These are phyloP conservation scores for Alloplasta piceator DNA, from an alignment of 2,888 invertebrate genomes.

Conservation along the genomic window DNA sequence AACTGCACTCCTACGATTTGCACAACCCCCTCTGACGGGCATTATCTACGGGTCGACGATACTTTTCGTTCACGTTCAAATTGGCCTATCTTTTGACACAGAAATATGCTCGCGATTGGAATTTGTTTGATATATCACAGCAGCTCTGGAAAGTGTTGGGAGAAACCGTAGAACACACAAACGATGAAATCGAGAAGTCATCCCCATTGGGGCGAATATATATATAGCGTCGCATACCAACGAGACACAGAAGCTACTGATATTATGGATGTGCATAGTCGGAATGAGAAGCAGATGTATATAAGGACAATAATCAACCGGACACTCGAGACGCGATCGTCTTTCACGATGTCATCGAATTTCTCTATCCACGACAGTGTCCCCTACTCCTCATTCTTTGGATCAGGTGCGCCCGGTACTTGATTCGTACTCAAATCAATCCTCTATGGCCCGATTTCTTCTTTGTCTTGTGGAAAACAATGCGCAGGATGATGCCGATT, in stretches of 20 bases:
- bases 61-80: background rate
- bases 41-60: background rate
- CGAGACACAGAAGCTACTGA: conserved; percentile 18
- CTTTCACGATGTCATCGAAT: conserved; percentile 57
- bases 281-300: conserved; percentile 9
- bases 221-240: conserved; percentile 59
- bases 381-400: conserved; percentile 38
- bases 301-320: conserved; percentile 57
- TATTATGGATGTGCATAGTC: background rate
- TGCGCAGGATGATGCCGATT: no score
- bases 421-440: background rate
- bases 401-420: conserved; percentile 25
- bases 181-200: conserved; percentile 57
- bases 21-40: background rate
- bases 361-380: conserved; percentile 43
- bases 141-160: conserved; percentile 37
- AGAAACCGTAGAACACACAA: conserved; percentile 51
- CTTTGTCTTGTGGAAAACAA: no score
- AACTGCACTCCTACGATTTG: conserved; percentile 18
- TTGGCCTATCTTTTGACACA: background rate
- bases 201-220: conserved; percentile 48
- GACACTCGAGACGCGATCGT: conserved; percentile 60
- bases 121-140: conserved; percentile 2
- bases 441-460: no score
- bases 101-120: background rate